These are phyloP conservation scores for Electrophaes corylata DNA, from an alignment of 2,888 invertebrate genomes.

Conservation along the genomic window DNA sequence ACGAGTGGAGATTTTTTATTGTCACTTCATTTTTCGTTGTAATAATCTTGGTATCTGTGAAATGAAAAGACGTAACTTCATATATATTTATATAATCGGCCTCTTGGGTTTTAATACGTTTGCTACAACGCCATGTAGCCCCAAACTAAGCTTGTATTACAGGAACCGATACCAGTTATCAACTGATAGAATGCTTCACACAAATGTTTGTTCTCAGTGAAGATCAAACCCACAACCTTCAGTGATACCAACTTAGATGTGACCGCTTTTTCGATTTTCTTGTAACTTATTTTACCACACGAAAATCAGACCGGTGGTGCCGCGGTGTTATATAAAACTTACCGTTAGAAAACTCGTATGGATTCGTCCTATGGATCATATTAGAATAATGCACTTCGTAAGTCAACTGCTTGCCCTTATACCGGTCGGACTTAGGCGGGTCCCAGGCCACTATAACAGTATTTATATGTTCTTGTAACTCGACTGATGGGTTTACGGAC, in stretches of 20 bases:
- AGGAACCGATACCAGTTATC: too few species aligned
- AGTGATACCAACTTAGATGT: not conserved
- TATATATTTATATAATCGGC: too few species aligned
- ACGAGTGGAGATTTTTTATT: conserved; percentile 87
- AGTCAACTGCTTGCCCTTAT: conserved; percentile 61
- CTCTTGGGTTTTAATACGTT: too few species aligned
- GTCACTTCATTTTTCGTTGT: conserved; percentile 78
- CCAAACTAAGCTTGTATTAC: conserved; percentile 2
- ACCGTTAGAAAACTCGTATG: conserved; percentile 84
- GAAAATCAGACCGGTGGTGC: too few species aligned
- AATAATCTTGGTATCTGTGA: conserved; percentile 57
- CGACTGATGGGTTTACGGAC: conserved; percentile 75
- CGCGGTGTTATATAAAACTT: too few species aligned
- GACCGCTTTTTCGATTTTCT: too few species aligned
- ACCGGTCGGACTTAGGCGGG: conserved; percentile 83
- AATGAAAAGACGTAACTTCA: conserved; percentile 6
- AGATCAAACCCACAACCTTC: not conserved
- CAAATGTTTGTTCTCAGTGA: not conserved
- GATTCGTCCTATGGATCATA: conserved; percentile 55
- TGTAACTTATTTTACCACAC: too few species aligned
- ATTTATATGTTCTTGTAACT: conserved; percentile 82
- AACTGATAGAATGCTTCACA: not conserved
- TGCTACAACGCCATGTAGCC: not conserved
- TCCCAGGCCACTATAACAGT: conserved; percentile 88
- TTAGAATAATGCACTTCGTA: conserved; percentile 90